phyloP scores from a whole-genome alignment of 1,140 invertebrate genomes.

The fruit fly (Drosophila melanogaster) region Release_6_plus_ISO1_MT NT_033779.5:2314501-2315000 shows the following conservation, averaged over 20 bases:
- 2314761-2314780: too few relatives aligned
- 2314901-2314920: slow-evolving; percentile 52
- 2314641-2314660: slow-evolving; percentile 44
- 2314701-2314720: slow-evolving; percentile 26
- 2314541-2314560: slow-evolving; percentile 52
- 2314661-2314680: slow-evolving; percentile 69
- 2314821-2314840: too few relatives aligned
- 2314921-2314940: slow-evolving; percentile 28
- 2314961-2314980: slow-evolving; percentile 34
- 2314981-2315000: slow-evolving; percentile 3
- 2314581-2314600: slow-evolving; percentile 80
- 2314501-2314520: slow-evolving; percentile 2
- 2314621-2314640: slow-evolving; percentile 20
- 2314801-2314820: too few relatives aligned
- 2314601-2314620: slow-evolving; percentile 55
- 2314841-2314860: neutral
- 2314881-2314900: slow-evolving; percentile 36
- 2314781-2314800: neutral
- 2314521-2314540: slow-evolving; percentile 6
- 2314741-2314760: neutral
- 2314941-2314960: slow-evolving; percentile 52
- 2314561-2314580: slow-evolving; percentile 74
- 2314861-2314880: slow-evolving; percentile 42
- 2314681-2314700: slow-evolving; percentile 74
- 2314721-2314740: neutral